Evolutionary conservation across 1,140 invertebrate species (phyloP), one percentile per base, ranked within the genome.

Genomic region (Augochlora pura): DNA sequence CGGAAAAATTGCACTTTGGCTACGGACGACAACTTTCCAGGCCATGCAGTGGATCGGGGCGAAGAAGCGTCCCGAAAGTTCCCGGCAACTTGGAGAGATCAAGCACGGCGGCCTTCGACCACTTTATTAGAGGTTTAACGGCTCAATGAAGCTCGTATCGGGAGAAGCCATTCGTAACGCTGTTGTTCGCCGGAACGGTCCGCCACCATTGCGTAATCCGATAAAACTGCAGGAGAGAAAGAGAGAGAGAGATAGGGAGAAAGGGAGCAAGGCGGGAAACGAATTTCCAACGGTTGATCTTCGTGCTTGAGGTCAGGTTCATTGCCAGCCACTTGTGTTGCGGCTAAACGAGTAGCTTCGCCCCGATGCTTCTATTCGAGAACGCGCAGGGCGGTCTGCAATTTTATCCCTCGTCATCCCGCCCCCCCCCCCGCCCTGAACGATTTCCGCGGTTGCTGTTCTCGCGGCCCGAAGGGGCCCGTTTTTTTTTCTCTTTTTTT

Each of bases 241-340:
- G 21, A 12, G 42, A 46, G 42, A 46, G 42, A 46, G 42, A 46
- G 42, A 46, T 9, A 46, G 46, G 32, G 25, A 57, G 52, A 23
- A 8, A 46, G 46, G 64, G 8, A 46, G 42, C 57, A 67, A 68
- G 39, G 18, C 21, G 21, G 16, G 64, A 16, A 62, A 54, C 54
- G 57, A 70, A 49, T 70, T 39, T 70, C 42, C 39, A 52, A 52
- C 32, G 32, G 54, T 49, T 52, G 66, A 67, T 70, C 27, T 62
- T 12, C 23, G 9, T 5, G 23, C 3, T 39, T 16, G 57, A 46
- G 67, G 75, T 70, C 57, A 70, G 32, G 32, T 70, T 77, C 75
- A 63, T 68, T 70, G 66, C 57, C 75, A 39, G 27, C 57, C 16
- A 38, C 16, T 62, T 3, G 14, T 62, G 54, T 14, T 10, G 59